A percentile compares a stretch with the other conserved stretches of the same genome.
These are phyloP conservation scores for Protobothrops mucrosquamatus DNA, from an alignment of 2,113 vertebrate species.

Conservation along the genomic window DNA sequence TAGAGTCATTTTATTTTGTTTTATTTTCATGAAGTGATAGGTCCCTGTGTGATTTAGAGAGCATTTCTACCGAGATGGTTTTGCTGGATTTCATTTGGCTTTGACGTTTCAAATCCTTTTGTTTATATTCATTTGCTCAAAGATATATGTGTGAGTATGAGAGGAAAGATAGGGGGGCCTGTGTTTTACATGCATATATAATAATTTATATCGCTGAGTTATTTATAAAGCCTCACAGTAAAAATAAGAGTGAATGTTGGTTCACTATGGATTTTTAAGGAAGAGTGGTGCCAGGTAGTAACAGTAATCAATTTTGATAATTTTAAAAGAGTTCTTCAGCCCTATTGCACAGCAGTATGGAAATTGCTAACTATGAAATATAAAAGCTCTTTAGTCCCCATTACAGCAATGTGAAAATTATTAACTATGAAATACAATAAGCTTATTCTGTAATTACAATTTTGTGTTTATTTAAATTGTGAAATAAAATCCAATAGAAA, in stretches of 20 bases:
- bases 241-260: background rate
- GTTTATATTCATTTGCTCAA: conserved; percentile 21
- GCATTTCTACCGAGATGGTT: accelerated
- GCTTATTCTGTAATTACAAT: conserved; percentile 48
- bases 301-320: conserved; percentile 61
- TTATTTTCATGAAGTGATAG: accelerated
- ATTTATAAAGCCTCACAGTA: conserved; percentile 15
- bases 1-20: accelerated
- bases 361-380: conserved; percentile 58
- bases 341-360: conserved; percentile 47
- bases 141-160: background rate
- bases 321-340: conserved; percentile 48
- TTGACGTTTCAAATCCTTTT: conserved; percentile 47
- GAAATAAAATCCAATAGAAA: conserved; percentile 56
- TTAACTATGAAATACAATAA: conserved; percentile 55
- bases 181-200: background rate
- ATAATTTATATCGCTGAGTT: background rate
- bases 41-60: background rate
- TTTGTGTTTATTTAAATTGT: conserved; percentile 53
- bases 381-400: conserved; percentile 45
- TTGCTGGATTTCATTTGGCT: background rate
- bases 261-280: conserved; percentile 35
- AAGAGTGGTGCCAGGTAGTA: conserved; percentile 30
- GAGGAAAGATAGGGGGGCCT: background rate
- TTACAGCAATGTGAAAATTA: conserved; percentile 53